Evolutionary conservation across 64 coral and sea anemone species (phyloP).

Genomic region (Montipora efflorescens): DNA sequence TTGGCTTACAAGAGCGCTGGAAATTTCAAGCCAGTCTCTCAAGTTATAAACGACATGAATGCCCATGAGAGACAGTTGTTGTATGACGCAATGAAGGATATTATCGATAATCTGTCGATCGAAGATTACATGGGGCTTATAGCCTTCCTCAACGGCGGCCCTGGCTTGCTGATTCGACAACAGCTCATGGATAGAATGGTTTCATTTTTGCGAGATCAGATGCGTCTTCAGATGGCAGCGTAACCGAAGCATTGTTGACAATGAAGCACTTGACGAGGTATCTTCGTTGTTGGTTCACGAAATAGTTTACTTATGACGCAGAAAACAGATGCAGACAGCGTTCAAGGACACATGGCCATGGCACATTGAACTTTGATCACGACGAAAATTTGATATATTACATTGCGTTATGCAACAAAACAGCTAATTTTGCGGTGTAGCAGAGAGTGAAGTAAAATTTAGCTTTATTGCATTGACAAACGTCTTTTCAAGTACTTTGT

Average conservation of each 20-base stretch:
- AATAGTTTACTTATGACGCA: too few species aligned
- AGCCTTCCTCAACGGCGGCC: conserved; percentile 75
- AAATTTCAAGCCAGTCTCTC: conserved; percentile 89
- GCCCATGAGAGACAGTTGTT: conserved; percentile 84
- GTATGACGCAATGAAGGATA: conserved; percentile 85
- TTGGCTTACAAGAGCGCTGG: conserved; percentile 64
- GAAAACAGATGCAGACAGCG: too few species aligned
- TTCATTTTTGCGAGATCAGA: conserved; percentile 75
- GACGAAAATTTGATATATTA: too few species aligned
- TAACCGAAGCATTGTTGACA: not conserved
- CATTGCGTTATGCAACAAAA: too few species aligned
- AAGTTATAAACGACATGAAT: conserved; percentile 84
- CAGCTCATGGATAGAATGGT: conserved; percentile 82
- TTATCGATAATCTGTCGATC: conserved; percentile 64
- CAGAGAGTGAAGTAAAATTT: too few species aligned
- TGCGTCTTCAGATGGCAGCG: conserved; percentile 64
- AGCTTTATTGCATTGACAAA: too few species aligned
- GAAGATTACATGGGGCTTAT: conserved; percentile 81
- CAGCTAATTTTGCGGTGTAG: too few species aligned
- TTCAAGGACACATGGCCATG: too few species aligned
- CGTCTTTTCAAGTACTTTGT: too few species aligned
- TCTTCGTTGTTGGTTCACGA: too few species aligned
- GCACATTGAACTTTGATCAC: too few species aligned
- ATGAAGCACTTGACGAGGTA: too few species aligned
- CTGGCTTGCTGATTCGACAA: conserved; percentile 77